These are phyloP conservation scores for Prionchulus punctatus DNA, from an alignment of 2,888 invertebrate genomes.

Conservation along the genomic window DNA sequence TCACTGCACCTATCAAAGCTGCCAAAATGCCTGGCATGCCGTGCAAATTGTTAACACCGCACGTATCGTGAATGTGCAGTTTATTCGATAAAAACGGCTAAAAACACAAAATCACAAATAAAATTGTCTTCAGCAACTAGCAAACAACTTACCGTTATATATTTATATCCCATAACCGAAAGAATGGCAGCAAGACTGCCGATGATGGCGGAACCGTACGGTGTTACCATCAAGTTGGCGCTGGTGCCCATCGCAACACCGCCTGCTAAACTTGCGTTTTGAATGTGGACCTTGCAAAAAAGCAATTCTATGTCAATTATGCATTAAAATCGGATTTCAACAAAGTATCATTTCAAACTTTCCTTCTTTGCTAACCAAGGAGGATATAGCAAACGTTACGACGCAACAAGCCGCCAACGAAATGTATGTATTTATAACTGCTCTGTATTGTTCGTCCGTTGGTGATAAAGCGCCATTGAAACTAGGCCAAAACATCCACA, in stretches of 20 bases:
- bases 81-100: constrained; percentile 47
- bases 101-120: too few relatives aligned
- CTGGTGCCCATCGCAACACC: constrained; percentile 36
- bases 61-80: constrained; percentile 59
- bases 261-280: constrained; percentile 38
- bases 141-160: constrained; percentile 23
- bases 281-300: constrained; percentile 37
- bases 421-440: constrained; percentile 80
- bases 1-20: constrained; percentile 57
- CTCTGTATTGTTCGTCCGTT: constrained; percentile 43
- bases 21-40: constrained; percentile 82
- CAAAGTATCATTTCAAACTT: constrained; percentile 30
- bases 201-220: constrained; percentile 27
- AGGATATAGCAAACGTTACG: constrained; percentile 64
- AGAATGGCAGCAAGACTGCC: constrained; percentile 24
- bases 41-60: constrained; percentile 88
- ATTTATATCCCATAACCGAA: constrained; percentile 29
- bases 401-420: constrained; percentile 65
- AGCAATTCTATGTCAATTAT: too few relatives aligned
- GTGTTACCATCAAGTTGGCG: constrained; percentile 36
- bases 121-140: too few relatives aligned
- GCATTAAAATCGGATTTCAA: too few relatives aligned
- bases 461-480: constrained; percentile 54
- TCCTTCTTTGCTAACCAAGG: constrained; percentile 49
- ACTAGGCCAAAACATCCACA: constrained; percentile 94